Evolutionary conservation across 2,888 invertebrate species (phyloP).

Genomic region (Callyntrura sp.): DNA sequence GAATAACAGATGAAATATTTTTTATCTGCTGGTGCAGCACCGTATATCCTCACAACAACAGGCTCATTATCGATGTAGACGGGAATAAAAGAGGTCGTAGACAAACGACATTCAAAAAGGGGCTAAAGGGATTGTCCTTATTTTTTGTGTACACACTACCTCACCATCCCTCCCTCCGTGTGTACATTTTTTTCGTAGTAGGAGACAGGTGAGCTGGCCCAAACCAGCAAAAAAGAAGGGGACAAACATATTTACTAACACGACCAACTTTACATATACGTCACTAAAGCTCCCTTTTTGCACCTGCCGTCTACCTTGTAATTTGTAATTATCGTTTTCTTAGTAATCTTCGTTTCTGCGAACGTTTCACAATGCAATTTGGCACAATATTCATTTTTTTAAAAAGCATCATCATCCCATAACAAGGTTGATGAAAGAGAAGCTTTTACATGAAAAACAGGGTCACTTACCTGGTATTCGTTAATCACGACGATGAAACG

Average conservation of each 20-base stretch:
- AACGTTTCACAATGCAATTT: neutral
- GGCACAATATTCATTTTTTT: neutral
- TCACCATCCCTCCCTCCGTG: neutral
- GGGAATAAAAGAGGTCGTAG: neutral
- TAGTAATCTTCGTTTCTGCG: constrained; percentile 24
- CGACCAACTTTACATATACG: neutral
- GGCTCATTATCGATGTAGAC: neutral
- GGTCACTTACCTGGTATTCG: constrained; percentile 66
- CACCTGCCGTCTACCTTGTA: neutral
- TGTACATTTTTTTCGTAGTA: neutral
- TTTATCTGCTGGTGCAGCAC: neutral
- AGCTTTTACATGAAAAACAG: neutral
- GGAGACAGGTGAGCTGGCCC: neutral
- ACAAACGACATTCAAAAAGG: no score
- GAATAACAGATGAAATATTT: neutral
- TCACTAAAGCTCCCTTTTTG: neutral
- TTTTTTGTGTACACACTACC: no score
- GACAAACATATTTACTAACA: neutral
- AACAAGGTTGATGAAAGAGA: no score
- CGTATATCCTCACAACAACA: neutral
- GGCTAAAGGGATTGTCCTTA: no score
- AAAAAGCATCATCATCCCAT: no score
- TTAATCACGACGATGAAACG: constrained; percentile 60
- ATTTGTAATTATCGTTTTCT: neutral
- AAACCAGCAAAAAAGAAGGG: neutral